Percentiles rank a stretch among this genome's conserved stretches.
Evolutionary conservation across 2,113 vertebrate genomes (phyloP).

Genomic region (Zosterops borbonicus): DNA sequence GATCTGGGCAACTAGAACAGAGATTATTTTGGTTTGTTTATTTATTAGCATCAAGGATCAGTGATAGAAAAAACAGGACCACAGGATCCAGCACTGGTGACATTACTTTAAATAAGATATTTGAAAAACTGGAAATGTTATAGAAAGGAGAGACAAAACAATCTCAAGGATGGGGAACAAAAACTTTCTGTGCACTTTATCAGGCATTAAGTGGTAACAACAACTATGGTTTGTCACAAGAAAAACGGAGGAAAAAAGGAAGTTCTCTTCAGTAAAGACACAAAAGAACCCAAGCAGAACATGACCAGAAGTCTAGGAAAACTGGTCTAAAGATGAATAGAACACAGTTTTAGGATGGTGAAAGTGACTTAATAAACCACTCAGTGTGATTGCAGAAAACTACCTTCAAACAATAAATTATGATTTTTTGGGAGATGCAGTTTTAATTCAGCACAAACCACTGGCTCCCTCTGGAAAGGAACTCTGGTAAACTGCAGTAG

Average conservation of each 20-base stretch:
- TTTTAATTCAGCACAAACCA: fast-evolving
- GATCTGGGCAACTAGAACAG: neutral
- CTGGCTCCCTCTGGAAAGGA: neutral
- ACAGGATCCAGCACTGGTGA: fast-evolving
- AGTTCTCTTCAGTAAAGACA: neutral
- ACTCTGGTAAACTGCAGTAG: fast-evolving
- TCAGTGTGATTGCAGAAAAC: neutral
- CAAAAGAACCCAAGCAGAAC: neutral
- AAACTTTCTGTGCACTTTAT: neutral
- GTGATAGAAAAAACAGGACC: neutral
- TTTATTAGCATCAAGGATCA: neutral
- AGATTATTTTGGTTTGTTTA: neutral
- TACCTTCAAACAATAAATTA: fast-evolving
- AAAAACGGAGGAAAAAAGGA: neutral
- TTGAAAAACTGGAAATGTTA: neutral
- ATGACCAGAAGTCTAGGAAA: neutral
- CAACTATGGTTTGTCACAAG: fast-evolving
- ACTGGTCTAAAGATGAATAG: neutral
- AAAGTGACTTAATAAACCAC: neutral
- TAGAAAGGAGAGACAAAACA: neutral
- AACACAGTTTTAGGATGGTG: neutral
- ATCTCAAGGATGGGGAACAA: neutral
- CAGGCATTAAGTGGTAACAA: too few relatives aligned
- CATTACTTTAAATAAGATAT: neutral
- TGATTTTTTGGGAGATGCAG: fast-evolving